Percentiles rank a stretch among this genome's conserved stretches.
Conservation (phyloP, 1,140 invertebrate species). For the Solenopsis invicta region DNA sequence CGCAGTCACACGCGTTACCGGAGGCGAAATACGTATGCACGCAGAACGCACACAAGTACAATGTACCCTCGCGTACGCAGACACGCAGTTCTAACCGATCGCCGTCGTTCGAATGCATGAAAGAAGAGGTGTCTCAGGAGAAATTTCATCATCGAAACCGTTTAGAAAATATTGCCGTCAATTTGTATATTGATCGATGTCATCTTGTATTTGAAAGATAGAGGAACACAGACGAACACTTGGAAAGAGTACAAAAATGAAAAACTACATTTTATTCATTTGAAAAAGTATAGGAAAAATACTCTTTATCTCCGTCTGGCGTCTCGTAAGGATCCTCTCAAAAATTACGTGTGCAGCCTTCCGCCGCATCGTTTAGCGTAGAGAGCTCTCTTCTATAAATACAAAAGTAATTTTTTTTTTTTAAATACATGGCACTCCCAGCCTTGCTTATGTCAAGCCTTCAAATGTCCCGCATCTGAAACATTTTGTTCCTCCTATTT, state of each 20-base stretch:
- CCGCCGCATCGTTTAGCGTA: conserved; percentile 1
- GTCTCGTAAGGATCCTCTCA: conserved; percentile 36
- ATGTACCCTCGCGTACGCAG: conserved; percentile 67
- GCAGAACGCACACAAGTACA: conserved; percentile 69
- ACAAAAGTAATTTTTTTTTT: conserved; percentile 42
- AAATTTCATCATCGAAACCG: not conserved
- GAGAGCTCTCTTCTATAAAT: conserved; percentile 29
- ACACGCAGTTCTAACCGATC: conserved; percentile 73
- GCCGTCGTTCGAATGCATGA: conserved; percentile 37
- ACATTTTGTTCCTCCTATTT: conserved; percentile 33
- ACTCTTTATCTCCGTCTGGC: conserved; percentile 8
- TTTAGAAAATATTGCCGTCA: conserved; percentile 7
- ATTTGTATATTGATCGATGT: conserved; percentile 25
- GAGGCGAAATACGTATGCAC: conserved; percentile 72
- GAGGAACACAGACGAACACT: conserved; percentile 34
- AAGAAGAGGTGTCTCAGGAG: not conserved
- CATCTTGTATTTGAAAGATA: conserved; percentile 20
- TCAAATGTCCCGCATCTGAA: conserved; percentile 61
- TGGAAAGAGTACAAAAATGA: conserved; percentile 46
- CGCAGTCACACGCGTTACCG: conserved; percentile 79
- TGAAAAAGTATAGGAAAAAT: conserved; percentile 47
- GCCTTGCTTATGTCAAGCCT: conserved; percentile 28
- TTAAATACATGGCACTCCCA: conserved; percentile 4
- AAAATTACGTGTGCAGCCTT: conserved; percentile 35
- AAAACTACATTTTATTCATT: conserved; percentile 29